Evolutionary conservation across 1,140 invertebrate species (phyloP), one percentile per base, ranked within the genome.

Genomic region (Sinonovacula constricta): DNA sequence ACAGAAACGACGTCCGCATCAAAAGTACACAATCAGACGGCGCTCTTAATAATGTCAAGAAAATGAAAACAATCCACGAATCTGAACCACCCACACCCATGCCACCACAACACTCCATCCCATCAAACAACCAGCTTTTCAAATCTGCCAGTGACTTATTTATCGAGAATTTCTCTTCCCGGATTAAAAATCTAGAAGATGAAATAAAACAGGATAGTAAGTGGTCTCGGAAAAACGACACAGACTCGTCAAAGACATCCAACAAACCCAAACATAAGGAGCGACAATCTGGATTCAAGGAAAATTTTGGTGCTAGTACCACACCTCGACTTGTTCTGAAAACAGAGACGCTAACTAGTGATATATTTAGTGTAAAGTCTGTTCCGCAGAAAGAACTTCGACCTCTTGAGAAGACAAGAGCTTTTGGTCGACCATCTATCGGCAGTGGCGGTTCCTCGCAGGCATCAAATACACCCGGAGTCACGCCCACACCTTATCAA

Each of bases 81-180:
- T 36, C 31, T 39, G 79, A 76, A 33, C 36, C 66, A 18, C 67
- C 67, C 56, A 70, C 66, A 14, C 60, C 33, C 15, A 78, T 54
- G 14, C 78, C 15, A 5, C 67, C 57, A 33, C 59, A 72, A 57
- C 71, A 51, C 30, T 78, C 65, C 51, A 75, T 80, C 59, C 76
- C 57, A 24, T 66, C 67, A 14, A 51, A 53, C 30, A 62, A 60
- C 14, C 69, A 80, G 30, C 31, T 79, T 39, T 53, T 75, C 34
- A 84, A 86, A 67, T 77, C 82, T 36, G 68, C 79, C 15, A 84
- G 79, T 79, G 86, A 88, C 28, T 39, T 85, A n/a, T 83, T 84
- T 34, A 82, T 88, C 33, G 86, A 88, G 65, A 88, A 84, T 59
- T 81, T 88, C 34, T 74, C 81, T n/a, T 65, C 80, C 1, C 74